Base-by-base conservation (phyloP, 2,888 invertebrate genomes). In the Lasioglossum leucozonium region DNA sequence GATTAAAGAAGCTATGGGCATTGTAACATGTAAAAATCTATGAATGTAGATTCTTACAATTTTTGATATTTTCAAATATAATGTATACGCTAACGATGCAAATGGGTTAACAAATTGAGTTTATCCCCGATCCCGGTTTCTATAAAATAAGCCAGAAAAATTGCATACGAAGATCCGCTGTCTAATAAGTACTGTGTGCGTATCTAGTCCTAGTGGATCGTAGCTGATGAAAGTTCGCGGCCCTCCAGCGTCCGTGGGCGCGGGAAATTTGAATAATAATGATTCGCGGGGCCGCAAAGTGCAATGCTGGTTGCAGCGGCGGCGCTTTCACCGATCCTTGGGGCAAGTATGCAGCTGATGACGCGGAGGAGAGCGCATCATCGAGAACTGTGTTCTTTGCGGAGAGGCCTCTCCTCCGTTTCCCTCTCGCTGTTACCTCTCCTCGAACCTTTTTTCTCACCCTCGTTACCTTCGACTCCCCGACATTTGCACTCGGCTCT, bases 381-480 rank as follows among this genome's bases (percentile, higher is more conserved):
- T 90, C 90, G 88, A 77, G 81, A 16, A 62, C 30, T 18, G 30
- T 62, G 62, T 62, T 62, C 30, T 62, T 30, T 30, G 62, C n/a
- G 72, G 72, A 30, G 77, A n/a, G 51, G 62, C 40, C 37, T n/a
- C 34, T 72, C 82, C 73, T 55, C 10, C n/a, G n/a, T n/a, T n/a
- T 4, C n/a, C 11, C n/a, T 40, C 80, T 82, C 26, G 0, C 2
- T 62, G 58, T 42, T 62, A 69, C 55, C 58, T 62, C 34, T 58
- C 34, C 62, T 74, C 73, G 22, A 40, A n/a, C 44, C 79, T 37
- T 77, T 78, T 62, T 62, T 79, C 77, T 65, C 81, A 81, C 78
- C 71, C 89, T 90, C 86, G 90, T 89, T 89, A 88, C 90, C 89
- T 84, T 87, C 89, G 90, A 88, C 90, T 89, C 80, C 72, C 76